phyloP scores from a whole-genome alignment of 2,888 invertebrate species.

The Augiades crinisus region DNA sequence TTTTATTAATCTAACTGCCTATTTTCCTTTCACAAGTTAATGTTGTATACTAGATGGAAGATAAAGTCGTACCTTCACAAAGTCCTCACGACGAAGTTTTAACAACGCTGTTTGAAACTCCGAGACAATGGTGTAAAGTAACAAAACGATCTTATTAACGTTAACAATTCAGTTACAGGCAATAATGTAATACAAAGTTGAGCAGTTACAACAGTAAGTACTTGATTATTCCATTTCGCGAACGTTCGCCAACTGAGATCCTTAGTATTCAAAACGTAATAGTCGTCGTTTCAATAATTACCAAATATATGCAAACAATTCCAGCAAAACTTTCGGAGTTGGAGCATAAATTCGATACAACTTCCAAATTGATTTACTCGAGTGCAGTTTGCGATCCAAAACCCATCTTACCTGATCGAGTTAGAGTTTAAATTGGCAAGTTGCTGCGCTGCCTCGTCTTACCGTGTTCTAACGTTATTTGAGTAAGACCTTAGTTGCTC shows the following conservation, averaged over 20 bases:
- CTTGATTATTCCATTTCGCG: constrained; percentile 28
- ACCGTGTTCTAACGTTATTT: constrained; percentile 45
- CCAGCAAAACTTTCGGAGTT: constrained; percentile 34
- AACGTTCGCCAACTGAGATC: constrained; percentile 29
- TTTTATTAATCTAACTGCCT: too few species aligned
- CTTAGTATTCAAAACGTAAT: constrained; percentile 34
- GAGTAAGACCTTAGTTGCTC: constrained; percentile 44
- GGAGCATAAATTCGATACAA: constrained; percentile 36
- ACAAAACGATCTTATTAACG: constrained; percentile 19
- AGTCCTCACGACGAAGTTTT: constrained; percentile 9
- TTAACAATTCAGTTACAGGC: constrained; percentile 17
- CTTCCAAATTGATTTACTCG: constrained; percentile 47
- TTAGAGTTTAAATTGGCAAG: constrained; percentile 37
- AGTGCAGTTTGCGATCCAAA: constrained; percentile 31
- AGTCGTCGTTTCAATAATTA: constrained; percentile 40
- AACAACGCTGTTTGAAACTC: constrained; percentile 11
- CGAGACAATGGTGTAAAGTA: constrained; percentile 7
- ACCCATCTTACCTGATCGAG: constrained; percentile 33
- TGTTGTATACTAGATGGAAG: too few species aligned
- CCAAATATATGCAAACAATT: constrained; percentile 40
- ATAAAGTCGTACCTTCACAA: neutral
- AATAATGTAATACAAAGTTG: constrained; percentile 19
- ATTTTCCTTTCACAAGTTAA: too few species aligned
- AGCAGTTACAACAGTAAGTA: constrained; percentile 17
- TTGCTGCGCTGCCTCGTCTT: constrained; percentile 37